Percentiles rank a stretch among this genome's conserved stretches.
phyloP scores from a whole-genome alignment of 2,113 vertebrate species.

The Physeter macrocephalus region DNA sequence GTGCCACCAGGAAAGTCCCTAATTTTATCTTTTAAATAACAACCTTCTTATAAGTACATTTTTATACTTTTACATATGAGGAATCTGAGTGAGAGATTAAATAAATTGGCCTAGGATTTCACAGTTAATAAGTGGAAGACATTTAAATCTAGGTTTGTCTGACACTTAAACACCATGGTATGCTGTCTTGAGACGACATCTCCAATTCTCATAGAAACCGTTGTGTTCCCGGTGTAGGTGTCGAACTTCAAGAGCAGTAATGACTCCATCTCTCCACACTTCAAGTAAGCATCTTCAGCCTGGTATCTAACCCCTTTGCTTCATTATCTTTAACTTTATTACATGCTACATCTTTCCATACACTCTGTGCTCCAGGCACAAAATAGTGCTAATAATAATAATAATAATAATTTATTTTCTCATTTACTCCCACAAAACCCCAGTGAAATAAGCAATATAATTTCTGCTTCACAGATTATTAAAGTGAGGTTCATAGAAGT shows the following conservation, averaged over 20 bases:
- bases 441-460: not conserved
- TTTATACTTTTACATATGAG: not conserved
- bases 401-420: not conserved
- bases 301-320: not conserved
- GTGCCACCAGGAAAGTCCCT: not conserved
- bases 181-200: not conserved
- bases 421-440: not conserved
- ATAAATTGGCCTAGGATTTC: not conserved
- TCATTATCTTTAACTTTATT: not conserved
- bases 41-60: not conserved
- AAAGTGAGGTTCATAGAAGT: not conserved
- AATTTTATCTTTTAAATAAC: not conserved
- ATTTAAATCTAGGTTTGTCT: not conserved
- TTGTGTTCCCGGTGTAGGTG: not conserved
- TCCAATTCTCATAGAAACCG: not conserved
- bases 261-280: not conserved
- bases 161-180: not conserved
- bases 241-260: not conserved
- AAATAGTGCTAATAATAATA: not conserved
- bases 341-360: not conserved
- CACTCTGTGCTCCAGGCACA: not conserved
- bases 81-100: not conserved
- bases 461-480: not conserved
- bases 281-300: not conserved
- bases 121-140: not conserved